Evolutionary conservation across 2,113 vertebrate species (phyloP).

Genomic region (Nesoenas mayeri): DNA sequence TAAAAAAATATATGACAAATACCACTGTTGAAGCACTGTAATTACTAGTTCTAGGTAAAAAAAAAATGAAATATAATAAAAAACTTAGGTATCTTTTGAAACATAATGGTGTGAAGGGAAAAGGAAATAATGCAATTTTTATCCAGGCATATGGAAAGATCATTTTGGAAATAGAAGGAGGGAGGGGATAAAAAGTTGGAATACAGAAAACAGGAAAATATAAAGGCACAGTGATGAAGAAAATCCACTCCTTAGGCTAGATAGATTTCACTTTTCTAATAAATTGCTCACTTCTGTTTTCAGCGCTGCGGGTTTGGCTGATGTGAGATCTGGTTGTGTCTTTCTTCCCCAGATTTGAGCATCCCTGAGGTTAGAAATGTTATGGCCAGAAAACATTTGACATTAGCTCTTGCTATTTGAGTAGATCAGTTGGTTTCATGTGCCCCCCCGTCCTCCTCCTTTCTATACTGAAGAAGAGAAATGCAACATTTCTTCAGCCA

Average conservation of each 20-base stretch:
- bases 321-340: neutral
- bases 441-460: accelerated
- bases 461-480: neutral
- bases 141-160: neutral
- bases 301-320: neutral
- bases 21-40: neutral
- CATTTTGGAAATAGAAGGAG: neutral
- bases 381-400: neutral
- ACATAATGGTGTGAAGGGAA: neutral
- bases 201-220: neutral
- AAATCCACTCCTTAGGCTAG: neutral
- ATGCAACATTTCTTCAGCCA: neutral
- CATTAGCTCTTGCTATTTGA: neutral
- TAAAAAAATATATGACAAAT: neutral
- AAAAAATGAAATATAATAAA: neutral
- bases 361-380: neutral
- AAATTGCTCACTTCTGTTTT: neutral
- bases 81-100: neutral
- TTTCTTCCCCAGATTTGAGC: neutral
- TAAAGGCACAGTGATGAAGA: neutral
- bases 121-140: neutral
- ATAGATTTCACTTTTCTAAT: neutral
- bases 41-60: neutral
- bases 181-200: neutral
- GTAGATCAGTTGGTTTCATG: neutral